phyloP scores from a whole-genome alignment of 2,888 invertebrate species.

The Alviniconcha strummeri region DNA sequence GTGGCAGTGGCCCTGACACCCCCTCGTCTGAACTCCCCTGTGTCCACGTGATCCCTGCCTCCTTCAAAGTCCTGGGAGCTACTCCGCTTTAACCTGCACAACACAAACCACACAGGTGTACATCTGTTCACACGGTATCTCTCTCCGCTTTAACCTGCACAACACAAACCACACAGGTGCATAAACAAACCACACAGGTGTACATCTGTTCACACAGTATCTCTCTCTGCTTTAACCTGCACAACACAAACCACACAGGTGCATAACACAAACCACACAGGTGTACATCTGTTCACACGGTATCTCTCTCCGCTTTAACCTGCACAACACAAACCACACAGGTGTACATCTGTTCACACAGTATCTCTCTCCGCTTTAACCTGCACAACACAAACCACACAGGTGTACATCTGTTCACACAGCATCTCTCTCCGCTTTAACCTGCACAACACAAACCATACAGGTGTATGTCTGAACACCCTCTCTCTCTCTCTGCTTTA shows the following conservation, averaged over 20 bases:
- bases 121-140: not conserved
- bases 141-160: not conserved
- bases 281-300: not conserved
- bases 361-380: not conserved
- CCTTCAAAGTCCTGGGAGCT: slow-evolving; percentile 73
- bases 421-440: not conserved
- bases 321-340: not conserved
- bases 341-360: not conserved
- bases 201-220: not conserved
- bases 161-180: not conserved
- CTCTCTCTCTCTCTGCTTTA: not conserved
- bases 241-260: not conserved
- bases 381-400: not conserved
- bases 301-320: not conserved
- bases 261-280: not conserved
- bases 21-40: slow-evolving; percentile 78
- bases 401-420: not conserved
- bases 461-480: not conserved
- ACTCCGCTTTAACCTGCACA: slow-evolving; percentile 74
- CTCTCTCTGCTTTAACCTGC: not conserved
- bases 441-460: not conserved
- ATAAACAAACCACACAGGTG: not conserved
- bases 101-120: too few relatives aligned
- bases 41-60: slow-evolving; percentile 48
- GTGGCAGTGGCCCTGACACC: slow-evolving; percentile 85